Evolutionary conservation across 2,113 vertebrate genomes (phyloP), one percentile per base, ranked within the genome.

Genomic region (Cheirogaleus medius): DNA sequence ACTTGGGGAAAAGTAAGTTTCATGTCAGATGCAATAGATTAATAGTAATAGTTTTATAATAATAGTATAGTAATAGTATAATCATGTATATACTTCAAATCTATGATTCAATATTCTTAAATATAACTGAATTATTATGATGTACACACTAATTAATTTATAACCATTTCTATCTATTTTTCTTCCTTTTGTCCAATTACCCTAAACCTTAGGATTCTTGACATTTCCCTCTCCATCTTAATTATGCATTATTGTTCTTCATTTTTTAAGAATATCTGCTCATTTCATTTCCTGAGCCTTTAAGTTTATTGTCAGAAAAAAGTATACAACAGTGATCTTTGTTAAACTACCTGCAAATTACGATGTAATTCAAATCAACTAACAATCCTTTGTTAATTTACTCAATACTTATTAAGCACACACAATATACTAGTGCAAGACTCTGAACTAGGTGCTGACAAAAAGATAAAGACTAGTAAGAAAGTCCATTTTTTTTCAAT

Each of bases 51-150:
- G 27, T 63, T 27, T 63, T 63, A 63, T 29, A 63, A 29, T 63
- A 63, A 63, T 63, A 63, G 60, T 63, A 60, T 60, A 60, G 25
- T 60, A 60, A 60, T 60, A 60, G 58, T 86, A 93, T 52, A 93
- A 17, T 87, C 74, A 63, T 21, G 8, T 76, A 64, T 93, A 52
- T n/a, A 93, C 97, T 97, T 94, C 39, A 96, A 93, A 90, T 83
- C 83, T 68, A 69, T 21, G 47, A 85, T 60, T 95, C 27, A 25
- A 60, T 95, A 97, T 82, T 90, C 89, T 84, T 97, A 96, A 93
- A 92, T 66, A 87, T 58, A 74, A 82, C 49, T 90, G 44, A 96
- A 84, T 90, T 92, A 95, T 82, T 77, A 66, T 74, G 42, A 63
- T 78, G 8, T 3, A 86, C 12, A 54, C 1, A 34, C 6, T 87